Evolutionary conservation across 2,888 invertebrate species (phyloP), one percentile per base, ranked within the genome.

Genomic region (Tetranychus truncatus): DNA sequence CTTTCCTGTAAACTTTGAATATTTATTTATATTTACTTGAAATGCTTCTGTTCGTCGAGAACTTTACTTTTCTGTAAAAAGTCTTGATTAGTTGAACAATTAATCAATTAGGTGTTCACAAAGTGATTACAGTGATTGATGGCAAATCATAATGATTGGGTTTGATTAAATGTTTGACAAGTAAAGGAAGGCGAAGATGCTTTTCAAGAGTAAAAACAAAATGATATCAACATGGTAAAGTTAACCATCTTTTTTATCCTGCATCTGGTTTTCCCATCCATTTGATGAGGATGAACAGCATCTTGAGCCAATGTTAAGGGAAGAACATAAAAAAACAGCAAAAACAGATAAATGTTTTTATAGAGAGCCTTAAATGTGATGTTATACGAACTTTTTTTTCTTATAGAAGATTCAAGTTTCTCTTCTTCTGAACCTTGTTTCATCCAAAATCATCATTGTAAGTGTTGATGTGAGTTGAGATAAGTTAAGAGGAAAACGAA

Each of bases 271-370:
- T 55, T 55, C 55, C 55, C 55, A 55, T 55, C 9, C 55, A 55
- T 55, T 55, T 6, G 55, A 55, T 55, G 55, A 55, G 55, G 55
- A 55, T 55, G 55, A 15, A 55, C 11, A 55, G 15, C 11, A 55
- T 55, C 11, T 15, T 55, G 55, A 55, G 55, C 9, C 15, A 15
- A 55, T 55, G 55, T 15, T 55, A 55, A 15, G 15, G 55, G 6
- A 55, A 55, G 55, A 24, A 55, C 15, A n/a, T n/a, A 55, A 55
- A 55, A 55, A 55, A 55, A 55, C 55, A 55, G 55, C 2, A 55
- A 55, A 55, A 55, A 55, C 55, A 55, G 55, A 55, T 55, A 55
- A 55, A 55, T 55, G 55, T 55, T 55, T 55, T 55, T 55, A 55
- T 55, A 34, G 34, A 55, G 55, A 55, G 55, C 55, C 55, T 55